Evolutionary conservation across 2,113 vertebrate species (phyloP), one percentile per base, ranked within the genome.

Genomic region (Choloepus hoffmanni): DNA sequence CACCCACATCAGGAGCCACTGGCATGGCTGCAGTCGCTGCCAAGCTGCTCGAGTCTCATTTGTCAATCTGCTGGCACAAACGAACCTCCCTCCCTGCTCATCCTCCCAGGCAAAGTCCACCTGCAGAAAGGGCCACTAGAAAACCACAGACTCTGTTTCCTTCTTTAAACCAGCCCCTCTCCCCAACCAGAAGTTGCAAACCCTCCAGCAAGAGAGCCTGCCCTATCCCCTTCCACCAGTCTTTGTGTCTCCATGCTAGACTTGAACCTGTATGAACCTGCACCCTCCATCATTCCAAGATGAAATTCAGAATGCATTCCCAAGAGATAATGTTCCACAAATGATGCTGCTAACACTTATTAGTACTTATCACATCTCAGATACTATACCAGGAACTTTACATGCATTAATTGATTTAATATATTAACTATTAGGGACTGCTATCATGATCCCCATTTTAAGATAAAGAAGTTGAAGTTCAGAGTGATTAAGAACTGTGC

Each of bases 1-100:
- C 1, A n/a, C 24, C 68, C 30, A 43, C 0, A 0, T 40, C 40
- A 62, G 62, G 30, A 62, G 55, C 7, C 40, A 40, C 21, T 1
- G 14, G 1, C 24, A 3, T 2, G 33, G 33, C 58, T 4, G 10
- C 18, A 40, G 14, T 23, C 6, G 0, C 48, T n/a, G 18, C 28
- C 70, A 91, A 30, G 18, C 28, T 19, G 0, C 13, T 19, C 11
- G 28, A 94, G 68, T 11, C 45, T 60, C 63, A 77, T 4, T 21
- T 74, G 53, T 55, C 33, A 77, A 89, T 26, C 19, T 73, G 15
- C 77, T 21, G 30, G 63, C 83, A 53, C 33, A 62, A 76, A 28
- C 0, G 9, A 85, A 58, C 36, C 68, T 50, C 63, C 60, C 55
- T 53, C 45, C 70, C 5, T 28, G 33, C 72, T 58, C 15, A 45